phyloP scores from a whole-genome alignment of 30 jellyfish, hydroid and myxozoan genomes.

The Aurelia sp. region DNA sequence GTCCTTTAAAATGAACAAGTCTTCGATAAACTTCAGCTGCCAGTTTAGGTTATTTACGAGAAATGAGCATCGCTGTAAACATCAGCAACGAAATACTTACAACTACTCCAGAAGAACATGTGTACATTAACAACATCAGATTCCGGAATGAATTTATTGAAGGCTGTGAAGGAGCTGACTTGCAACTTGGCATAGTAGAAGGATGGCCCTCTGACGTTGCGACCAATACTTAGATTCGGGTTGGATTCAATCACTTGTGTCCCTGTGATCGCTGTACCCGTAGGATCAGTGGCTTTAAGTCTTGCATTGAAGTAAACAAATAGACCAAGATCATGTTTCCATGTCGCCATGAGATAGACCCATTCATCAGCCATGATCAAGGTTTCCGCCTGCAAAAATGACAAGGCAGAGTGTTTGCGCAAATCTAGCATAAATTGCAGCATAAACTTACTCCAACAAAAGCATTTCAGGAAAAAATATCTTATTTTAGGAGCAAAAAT shows the following conservation, averaged over 20 bases:
- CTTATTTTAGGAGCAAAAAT: no score
- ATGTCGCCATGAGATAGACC: constrained; percentile 87
- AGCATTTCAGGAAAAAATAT: not conserved
- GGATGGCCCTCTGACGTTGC: constrained; percentile 94
- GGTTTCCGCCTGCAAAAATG: constrained; percentile 72
- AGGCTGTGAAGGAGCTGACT: constrained; percentile 92
- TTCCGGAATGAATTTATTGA: constrained; percentile 71
- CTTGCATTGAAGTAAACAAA: constrained; percentile 77
- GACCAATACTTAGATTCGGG: constrained; percentile 95
- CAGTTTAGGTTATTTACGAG: no score
- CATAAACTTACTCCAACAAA: not conserved
- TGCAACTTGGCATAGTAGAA: constrained; percentile 72
- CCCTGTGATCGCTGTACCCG: constrained; percentile 86
- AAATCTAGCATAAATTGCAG: not conserved
- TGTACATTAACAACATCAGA: constrained; percentile 80
- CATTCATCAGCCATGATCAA: constrained; percentile 57
- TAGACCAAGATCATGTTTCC: constrained; percentile 90
- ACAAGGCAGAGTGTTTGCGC: not conserved
- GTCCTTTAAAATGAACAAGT: no score
- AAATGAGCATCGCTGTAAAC: no score
- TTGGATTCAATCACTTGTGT: constrained; percentile 77
- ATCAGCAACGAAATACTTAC: constrained; percentile 57
- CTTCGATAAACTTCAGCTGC: no score
- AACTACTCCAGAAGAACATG: constrained; percentile 98
- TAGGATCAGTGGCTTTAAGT: constrained; percentile 85